These are phyloP conservation scores for Eidolon dupreanum DNA, from an alignment of 2,797 vertebrate species.

Conservation along the genomic window DNA sequence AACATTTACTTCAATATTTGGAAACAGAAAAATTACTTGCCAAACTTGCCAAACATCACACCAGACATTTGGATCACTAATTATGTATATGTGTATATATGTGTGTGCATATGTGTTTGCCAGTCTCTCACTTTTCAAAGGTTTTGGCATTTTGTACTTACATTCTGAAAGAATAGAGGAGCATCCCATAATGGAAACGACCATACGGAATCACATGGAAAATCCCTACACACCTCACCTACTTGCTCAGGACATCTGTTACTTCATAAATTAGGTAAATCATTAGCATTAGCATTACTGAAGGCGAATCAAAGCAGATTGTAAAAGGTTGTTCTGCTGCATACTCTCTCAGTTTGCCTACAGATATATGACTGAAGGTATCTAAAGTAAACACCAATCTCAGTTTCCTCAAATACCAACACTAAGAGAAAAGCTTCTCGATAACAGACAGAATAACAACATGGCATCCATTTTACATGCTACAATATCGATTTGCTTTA, in stretches of 20 bases:
- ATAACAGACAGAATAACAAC: not conserved
- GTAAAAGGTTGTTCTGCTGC: not conserved
- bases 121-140: not conserved
- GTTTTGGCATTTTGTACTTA: not conserved
- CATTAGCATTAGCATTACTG: not conserved
- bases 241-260: not conserved
- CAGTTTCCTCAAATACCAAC: not conserved
- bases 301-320: constrained; percentile 31
- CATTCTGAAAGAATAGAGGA: not conserved
- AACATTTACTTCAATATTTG: not conserved
- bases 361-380: not conserved
- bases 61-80: not conserved
- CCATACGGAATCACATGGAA: not conserved
- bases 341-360: not conserved
- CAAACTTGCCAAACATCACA: not conserved
- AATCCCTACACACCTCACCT: not conserved
- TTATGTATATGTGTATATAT: not conserved
- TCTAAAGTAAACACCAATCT: not conserved
- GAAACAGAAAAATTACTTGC: not conserved
- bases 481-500: not conserved
- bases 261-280: constrained; percentile 40
- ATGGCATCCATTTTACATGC: not conserved
- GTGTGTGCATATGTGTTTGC: not conserved
- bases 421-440: not conserved
- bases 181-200: not conserved